A percentile compares a stretch with the other conserved stretches of the same genome.
Conservation (phyloP, 2,888 invertebrate species). For the Hemithea aestivaria region DNA sequence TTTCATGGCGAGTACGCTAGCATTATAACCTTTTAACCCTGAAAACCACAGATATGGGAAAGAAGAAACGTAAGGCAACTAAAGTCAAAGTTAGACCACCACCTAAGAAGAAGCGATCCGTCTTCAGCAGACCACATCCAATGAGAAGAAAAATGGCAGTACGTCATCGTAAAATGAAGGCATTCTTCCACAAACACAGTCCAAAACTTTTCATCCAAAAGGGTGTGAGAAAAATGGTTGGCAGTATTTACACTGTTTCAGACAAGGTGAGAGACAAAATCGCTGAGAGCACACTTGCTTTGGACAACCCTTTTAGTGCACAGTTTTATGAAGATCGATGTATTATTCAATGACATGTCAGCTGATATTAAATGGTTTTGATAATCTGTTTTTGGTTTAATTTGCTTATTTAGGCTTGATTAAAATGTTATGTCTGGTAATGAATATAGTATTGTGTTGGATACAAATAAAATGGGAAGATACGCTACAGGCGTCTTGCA, state of each 20-base stretch:
- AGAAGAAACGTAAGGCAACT: constrained; percentile 45
- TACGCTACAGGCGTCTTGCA: too few species aligned
- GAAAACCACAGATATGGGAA: too few species aligned
- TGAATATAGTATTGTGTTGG: too few species aligned
- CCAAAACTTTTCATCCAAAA: constrained; percentile 39
- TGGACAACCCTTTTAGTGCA: constrained; percentile 55
- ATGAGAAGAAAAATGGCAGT: constrained; percentile 53
- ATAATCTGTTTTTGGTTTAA: constrained; percentile 1
- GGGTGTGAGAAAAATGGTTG: constrained; percentile 48
- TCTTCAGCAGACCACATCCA: constrained; percentile 57
- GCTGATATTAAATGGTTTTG: constrained; percentile 10
- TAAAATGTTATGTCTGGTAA: too few species aligned
- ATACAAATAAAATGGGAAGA: too few species aligned
- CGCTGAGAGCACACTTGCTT: constrained; percentile 50
- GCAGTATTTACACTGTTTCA: constrained; percentile 51
- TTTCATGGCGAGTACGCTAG: constrained; percentile 5
- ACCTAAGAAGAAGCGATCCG: constrained; percentile 49
- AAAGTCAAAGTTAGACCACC: too few species aligned
- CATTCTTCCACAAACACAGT: constrained; percentile 52
- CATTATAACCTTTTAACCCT: too few species aligned
- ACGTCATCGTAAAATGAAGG: constrained; percentile 48
- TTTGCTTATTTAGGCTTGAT: background rate
- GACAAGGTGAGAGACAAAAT: constrained; percentile 58
- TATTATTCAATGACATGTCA: constrained; percentile 38
- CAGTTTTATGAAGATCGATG: constrained; percentile 63